Conservation (phyloP, 2,113 vertebrate genomes). For the Prochilodus magdalenae region DNA sequence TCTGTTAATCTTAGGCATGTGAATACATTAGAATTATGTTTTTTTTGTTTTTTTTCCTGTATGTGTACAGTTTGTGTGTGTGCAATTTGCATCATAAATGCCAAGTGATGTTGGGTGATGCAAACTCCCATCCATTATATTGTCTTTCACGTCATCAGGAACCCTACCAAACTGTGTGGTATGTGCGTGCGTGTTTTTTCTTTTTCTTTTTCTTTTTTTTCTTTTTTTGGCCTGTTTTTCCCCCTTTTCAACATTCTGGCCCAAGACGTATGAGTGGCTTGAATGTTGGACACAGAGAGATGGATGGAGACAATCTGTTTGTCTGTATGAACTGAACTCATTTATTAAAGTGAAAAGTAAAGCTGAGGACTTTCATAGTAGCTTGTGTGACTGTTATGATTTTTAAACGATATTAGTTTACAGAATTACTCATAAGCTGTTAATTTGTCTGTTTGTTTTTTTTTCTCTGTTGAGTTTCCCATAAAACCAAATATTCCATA, state of each 20-base stretch:
- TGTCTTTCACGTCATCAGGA: background rate
- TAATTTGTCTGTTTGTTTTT: too few species aligned
- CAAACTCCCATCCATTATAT: background rate
- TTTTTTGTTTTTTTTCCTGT: background rate
- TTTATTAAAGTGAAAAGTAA: slow-evolving; percentile 78
- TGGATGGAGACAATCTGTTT: slow-evolving; percentile 38
- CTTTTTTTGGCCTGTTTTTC: background rate
- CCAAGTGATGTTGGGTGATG: background rate
- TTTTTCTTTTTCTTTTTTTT: too few species aligned
- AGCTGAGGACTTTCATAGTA: background rate
- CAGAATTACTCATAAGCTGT: too few species aligned
- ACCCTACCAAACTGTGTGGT: background rate
- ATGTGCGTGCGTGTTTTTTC: too few species aligned
- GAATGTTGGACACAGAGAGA: slow-evolving; percentile 35
- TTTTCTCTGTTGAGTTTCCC: too few species aligned
- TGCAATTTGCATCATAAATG: slow-evolving; percentile 22
- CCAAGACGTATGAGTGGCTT: slow-evolving; percentile 53
- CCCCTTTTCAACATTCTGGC: slow-evolving; percentile 53
- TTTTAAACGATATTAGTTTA: too few species aligned
- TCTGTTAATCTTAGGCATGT: background rate
- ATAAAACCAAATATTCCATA: too few species aligned
- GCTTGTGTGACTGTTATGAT: background rate
- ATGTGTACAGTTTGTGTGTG: slow-evolving; percentile 4
- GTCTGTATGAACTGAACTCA: slow-evolving; percentile 71
- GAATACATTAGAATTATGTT: background rate